Evolutionary conservation across 2,113 vertebrate species (phyloP).

Genomic region (Athene noctua): DNA sequence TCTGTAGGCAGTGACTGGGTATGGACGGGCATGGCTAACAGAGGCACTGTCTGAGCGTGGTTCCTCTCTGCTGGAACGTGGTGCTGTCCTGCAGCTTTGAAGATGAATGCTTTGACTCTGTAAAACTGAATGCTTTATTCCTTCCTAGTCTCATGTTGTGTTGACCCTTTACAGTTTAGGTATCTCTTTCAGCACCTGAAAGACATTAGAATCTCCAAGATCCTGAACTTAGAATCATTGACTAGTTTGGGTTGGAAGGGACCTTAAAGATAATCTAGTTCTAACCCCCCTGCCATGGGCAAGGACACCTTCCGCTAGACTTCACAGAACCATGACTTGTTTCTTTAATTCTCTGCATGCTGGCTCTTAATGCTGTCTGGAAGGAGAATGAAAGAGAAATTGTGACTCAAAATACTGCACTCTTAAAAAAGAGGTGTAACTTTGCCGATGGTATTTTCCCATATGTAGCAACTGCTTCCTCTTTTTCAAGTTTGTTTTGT

Average conservation of each 20-base stretch:
- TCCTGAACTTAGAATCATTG: no score
- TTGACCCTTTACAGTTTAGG: neutral
- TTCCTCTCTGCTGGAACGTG: neutral
- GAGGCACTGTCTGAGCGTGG: fast-evolving
- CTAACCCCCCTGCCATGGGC: no score
- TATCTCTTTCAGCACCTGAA: neutral
- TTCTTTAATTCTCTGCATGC: neutral
- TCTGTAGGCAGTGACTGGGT: neutral
- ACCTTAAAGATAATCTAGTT: no score
- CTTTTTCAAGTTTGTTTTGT: neutral
- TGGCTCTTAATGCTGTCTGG: neutral
- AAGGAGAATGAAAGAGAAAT: neutral
- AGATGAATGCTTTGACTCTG: neutral
- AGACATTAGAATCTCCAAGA: neutral
- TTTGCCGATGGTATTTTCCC: neutral
- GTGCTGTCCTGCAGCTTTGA: neutral
- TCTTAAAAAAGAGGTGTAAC: neutral
- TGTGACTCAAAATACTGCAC: neutral
- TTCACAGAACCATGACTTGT: neutral
- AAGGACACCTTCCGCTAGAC: no score
- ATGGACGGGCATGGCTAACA: neutral
- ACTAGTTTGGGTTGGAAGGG: no score
- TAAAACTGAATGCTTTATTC: neutral
- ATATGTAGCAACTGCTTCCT: neutral
- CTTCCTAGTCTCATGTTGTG: neutral